phyloP scores from a whole-genome alignment of 2,888 invertebrate species.

The Orthosia gracilis region DNA sequence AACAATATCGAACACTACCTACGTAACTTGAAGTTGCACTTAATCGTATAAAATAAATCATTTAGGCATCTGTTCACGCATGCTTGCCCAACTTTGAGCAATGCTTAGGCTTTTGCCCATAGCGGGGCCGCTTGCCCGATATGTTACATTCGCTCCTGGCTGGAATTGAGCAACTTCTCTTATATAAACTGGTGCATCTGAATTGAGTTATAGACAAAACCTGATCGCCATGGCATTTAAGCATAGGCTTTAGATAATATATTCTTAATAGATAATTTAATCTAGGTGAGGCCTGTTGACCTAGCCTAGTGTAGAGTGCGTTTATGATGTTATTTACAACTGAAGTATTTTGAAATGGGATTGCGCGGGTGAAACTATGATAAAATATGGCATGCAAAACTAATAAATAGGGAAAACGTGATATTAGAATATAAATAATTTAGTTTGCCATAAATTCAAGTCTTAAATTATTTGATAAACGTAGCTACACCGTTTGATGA shows the following conservation, averaged over 20 bases:
- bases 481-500: not conserved
- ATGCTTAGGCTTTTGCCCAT: conserved; percentile 14
- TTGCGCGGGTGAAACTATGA: not conserved
- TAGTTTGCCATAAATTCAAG: not conserved
- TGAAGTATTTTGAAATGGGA: conserved; percentile 12
- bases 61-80: conserved; percentile 35
- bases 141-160: conserved; percentile 22
- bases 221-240: conserved; percentile 40
- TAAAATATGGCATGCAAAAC: not conserved
- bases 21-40: conserved; percentile 23
- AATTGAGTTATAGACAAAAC: conserved; percentile 18
- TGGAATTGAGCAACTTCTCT: conserved; percentile 34
- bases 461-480: not conserved
- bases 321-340: conserved; percentile 6
- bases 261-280: conserved; percentile 18
- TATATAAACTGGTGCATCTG: conserved; percentile 30
- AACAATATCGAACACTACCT: not conserved
- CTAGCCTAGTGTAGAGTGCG: not conserved
- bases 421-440: not conserved
- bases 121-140: conserved; percentile 5
- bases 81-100: conserved; percentile 33
- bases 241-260: not conserved
- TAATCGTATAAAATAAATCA: conserved; percentile 22
- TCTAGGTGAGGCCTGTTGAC: conserved; percentile 2
- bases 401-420: not conserved